These are phyloP conservation scores for Ceratosolen solmsi DNA, from an alignment of 1,140 invertebrate genomes.

Conservation along the genomic window DNA sequence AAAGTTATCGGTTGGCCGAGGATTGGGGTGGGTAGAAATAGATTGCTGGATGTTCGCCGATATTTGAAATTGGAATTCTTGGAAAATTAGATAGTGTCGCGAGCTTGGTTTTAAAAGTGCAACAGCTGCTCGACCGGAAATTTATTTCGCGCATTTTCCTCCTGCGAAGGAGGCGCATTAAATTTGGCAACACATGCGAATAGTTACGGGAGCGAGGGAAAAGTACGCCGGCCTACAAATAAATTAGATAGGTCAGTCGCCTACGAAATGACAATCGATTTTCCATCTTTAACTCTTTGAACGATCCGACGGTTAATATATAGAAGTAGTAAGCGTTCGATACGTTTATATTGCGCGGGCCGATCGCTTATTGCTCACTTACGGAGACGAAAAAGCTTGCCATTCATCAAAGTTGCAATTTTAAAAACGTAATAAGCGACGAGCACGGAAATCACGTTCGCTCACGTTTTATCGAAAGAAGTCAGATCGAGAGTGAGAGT, in stretches of 20 bases:
- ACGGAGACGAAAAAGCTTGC: not conserved
- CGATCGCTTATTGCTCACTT: not conserved
- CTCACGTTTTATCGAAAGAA: not conserved
- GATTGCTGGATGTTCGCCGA: no score
- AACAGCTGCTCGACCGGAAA: not conserved
- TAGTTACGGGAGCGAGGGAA: not conserved
- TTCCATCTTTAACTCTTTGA: not conserved
- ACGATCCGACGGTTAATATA: not conserved
- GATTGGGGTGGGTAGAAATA: no score
- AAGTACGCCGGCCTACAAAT: not conserved
- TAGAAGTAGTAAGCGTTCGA: not conserved
- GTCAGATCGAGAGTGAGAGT: not conserved
- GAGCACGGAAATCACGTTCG: not conserved
- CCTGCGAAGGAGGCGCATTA: not conserved
- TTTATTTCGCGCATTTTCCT: not conserved
- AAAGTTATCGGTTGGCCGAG: no score
- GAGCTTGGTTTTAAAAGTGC: not conserved
- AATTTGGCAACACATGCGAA: not conserved
- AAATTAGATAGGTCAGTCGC: not conserved
- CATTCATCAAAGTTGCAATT: conserved; percentile 38
- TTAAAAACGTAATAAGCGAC: conserved; percentile 32
- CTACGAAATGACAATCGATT: not conserved
- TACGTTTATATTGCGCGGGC: not conserved
- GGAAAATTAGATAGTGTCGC: not conserved
- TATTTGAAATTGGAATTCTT: conserved; percentile 13